Evolutionary conservation across 2,113 vertebrate species (phyloP).

Genomic region (Platichthys flesus): DNA sequence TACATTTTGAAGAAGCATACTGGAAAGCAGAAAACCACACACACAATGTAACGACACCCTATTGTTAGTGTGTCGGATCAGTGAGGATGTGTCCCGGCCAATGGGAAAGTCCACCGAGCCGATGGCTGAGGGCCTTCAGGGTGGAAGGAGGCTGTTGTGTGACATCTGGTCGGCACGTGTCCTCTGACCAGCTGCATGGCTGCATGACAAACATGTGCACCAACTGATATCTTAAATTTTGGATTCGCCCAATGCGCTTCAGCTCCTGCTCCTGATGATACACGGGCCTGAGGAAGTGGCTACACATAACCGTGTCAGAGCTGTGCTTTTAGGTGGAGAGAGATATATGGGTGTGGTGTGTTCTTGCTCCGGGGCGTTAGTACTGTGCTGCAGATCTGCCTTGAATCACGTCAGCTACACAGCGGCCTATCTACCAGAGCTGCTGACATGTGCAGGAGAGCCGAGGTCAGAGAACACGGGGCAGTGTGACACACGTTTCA

Average conservation of each 20-base stretch:
- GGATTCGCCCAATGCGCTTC: slow-evolving; percentile 16
- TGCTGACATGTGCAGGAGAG: slow-evolving; percentile 6
- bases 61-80: slow-evolving; percentile 65
- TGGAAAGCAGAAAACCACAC: slow-evolving; percentile 36
- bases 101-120: slow-evolving; percentile 69
- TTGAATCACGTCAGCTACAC: slow-evolving; percentile 33
- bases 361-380: slow-evolving; percentile 27
- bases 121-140: slow-evolving; percentile 15
- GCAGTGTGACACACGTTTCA: not conserved
- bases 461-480: slow-evolving; percentile 33
- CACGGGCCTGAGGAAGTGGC: slow-evolving; percentile 32
- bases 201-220: slow-evolving; percentile 53
- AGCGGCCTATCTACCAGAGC: slow-evolving; percentile 10
- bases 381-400: not conserved
- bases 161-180: slow-evolving; percentile 75
- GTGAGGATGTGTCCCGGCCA: slow-evolving; percentile 57
- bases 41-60: slow-evolving; percentile 33
- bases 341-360: slow-evolving; percentile 37
- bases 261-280: slow-evolving; percentile 35
- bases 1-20: slow-evolving; percentile 42
- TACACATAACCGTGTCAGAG: slow-evolving; percentile 23
- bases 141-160: slow-evolving; percentile 54
- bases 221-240: slow-evolving; percentile 43
- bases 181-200: slow-evolving; percentile 51
- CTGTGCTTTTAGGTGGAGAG: slow-evolving; percentile 1